Percentiles rank a stretch among this genome's conserved stretches.
Evolutionary conservation across 2,113 vertebrate species (phyloP).

Genomic region (Odontesthes bonariensis): DNA sequence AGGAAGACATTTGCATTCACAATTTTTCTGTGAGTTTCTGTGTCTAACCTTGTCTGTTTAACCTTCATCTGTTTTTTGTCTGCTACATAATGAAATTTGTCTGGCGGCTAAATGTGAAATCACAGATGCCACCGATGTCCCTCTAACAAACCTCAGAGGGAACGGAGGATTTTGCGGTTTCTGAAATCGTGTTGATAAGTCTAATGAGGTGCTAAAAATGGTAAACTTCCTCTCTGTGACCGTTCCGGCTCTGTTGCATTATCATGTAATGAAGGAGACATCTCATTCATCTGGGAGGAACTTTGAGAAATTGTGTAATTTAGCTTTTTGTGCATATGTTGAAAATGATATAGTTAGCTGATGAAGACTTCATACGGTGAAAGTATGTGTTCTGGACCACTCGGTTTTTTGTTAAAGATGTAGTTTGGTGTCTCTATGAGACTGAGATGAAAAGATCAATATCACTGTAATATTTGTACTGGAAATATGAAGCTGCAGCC

Average conservation of each 20-base stretch:
- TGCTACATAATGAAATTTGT: slow-evolving; percentile 47
- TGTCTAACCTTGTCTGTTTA: slow-evolving; percentile 31
- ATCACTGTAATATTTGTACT: background rate
- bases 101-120: slow-evolving; percentile 40
- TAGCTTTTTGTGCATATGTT: background rate
- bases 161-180: slow-evolving; percentile 21
- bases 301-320: background rate
- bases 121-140: slow-evolving; percentile 16
- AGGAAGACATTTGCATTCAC: slow-evolving; percentile 8
- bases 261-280: background rate
- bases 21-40: slow-evolving; percentile 20
- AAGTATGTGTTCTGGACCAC: background rate
- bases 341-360: background rate
- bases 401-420: background rate
- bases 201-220: slow-evolving; percentile 24
- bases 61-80: slow-evolving; percentile 54
- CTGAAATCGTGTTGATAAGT: slow-evolving; percentile 9
- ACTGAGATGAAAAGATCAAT: background rate
- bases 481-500: background rate
- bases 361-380: slow-evolving; percentile 4
- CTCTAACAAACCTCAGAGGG: slow-evolving; percentile 9
- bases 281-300: background rate
- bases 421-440: background rate
- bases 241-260: background rate
- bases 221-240: slow-evolving; percentile 10